These are phyloP conservation scores for Prosapia bicincta DNA, from an alignment of 2,888 invertebrate species.

Conservation along the genomic window DNA sequence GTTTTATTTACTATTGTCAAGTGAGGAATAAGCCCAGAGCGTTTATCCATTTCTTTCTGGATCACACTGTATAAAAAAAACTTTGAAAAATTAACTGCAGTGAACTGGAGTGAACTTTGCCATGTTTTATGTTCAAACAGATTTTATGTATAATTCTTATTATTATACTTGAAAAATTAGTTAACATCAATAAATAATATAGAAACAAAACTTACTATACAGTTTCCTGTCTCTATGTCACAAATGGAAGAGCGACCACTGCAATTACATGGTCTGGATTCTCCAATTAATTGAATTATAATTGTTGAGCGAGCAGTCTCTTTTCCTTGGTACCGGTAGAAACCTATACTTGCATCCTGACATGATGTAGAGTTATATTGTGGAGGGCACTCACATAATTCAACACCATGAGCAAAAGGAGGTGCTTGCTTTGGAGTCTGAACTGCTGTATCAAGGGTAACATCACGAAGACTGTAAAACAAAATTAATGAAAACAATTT, in stretches of 20 bases:
- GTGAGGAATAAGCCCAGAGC: no score
- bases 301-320: conserved; percentile 60
- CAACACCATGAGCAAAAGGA: conserved; percentile 74
- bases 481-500: no score
- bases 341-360: conserved; percentile 82
- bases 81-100: no score
- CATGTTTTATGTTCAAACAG: no score
- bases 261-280: conserved; percentile 77
- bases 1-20: no score
- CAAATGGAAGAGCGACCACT: conserved; percentile 74
- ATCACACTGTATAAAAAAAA: no score
- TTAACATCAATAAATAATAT: no score
- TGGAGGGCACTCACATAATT: conserved; percentile 78
- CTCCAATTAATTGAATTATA: conserved; percentile 75
- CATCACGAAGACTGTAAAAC: conserved; percentile 72
- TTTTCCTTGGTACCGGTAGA: conserved; percentile 61
- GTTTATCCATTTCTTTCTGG: no score
- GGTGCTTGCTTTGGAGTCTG: conserved; percentile 62
- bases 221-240: conserved; percentile 79
- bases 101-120: no score
- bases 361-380: conserved; percentile 85
- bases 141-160: no score
- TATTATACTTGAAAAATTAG: no score
- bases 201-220: conserved; percentile 59
- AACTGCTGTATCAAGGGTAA: conserved; percentile 78